Percentiles rank a stretch among this genome's conserved stretches.
Conservation (phyloP, 2,113 vertebrate species). For the Peromyscus leucopus region DNA sequence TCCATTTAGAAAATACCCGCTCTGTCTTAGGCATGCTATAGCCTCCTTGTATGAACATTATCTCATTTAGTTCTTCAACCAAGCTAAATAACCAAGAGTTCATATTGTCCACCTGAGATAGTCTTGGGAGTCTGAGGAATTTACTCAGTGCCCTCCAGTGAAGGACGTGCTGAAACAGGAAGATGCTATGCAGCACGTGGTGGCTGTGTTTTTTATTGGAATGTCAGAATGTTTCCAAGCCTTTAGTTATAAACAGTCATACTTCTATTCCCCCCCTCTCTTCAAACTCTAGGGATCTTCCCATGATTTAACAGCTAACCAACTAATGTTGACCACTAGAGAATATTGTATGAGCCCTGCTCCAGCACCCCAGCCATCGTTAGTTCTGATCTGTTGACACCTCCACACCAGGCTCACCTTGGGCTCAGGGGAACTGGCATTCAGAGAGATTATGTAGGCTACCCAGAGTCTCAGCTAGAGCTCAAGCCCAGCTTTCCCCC, state of each 20-base stretch:
- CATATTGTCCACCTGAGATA: background rate
- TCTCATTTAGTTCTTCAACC: conserved; percentile 2
- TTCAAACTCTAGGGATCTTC: background rate
- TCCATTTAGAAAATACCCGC: conserved; percentile 1
- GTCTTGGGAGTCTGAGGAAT: background rate
- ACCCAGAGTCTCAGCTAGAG: background rate
- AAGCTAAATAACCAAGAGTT: background rate
- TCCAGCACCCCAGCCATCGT: background rate
- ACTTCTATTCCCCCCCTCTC: background rate
- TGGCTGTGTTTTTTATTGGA: background rate
- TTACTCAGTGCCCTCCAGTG: background rate
- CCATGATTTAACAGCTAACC: background rate
- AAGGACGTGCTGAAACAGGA: background rate
- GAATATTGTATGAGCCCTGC: background rate
- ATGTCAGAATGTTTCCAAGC: conserved; percentile 27
- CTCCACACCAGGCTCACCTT: too few species aligned
- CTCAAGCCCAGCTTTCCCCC: background rate
- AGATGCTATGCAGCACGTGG: background rate
- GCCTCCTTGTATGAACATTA: background rate
- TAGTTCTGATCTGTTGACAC: background rate
- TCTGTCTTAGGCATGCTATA: conserved; percentile 1
- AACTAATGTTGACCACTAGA: background rate
- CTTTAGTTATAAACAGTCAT: background rate
- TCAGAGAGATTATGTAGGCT: background rate
- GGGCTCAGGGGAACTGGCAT: background rate